Evolutionary conservation across 2,888 invertebrate genomes (phyloP).

Genomic region (Drosophila birchii): DNA sequence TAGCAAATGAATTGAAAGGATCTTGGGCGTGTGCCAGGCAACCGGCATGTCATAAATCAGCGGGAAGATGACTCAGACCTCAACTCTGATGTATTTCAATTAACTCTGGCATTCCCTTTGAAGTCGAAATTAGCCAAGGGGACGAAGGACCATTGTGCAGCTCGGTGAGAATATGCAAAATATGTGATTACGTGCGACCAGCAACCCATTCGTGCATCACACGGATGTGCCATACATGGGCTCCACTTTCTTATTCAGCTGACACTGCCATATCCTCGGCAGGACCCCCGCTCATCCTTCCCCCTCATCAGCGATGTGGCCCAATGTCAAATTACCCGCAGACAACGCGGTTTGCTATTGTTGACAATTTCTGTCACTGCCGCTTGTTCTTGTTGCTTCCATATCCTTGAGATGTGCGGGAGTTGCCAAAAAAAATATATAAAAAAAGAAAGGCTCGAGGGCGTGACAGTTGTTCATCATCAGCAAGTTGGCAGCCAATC

Average conservation of each 20-base stretch:
- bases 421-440: conserved; percentile 35
- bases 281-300: background rate
- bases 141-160: background rate
- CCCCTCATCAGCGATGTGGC: conserved; percentile 19
- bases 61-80: background rate
- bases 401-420: conserved; percentile 31
- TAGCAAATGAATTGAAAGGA: conserved; percentile 61
- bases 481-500: conserved; percentile 43
- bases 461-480: conserved; percentile 61
- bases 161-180: conserved; percentile 38
- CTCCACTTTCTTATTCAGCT: conserved; percentile 4
- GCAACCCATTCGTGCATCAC: conserved; percentile 67
- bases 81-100: conserved; percentile 25
- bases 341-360: conserved; percentile 66
- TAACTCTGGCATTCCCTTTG: conserved; percentile 38
- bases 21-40: conserved; percentile 34
- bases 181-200: conserved; percentile 59
- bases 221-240: conserved; percentile 17
- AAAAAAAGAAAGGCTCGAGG: conserved; percentile 26
- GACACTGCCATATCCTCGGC: conserved; percentile 13
- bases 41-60: conserved; percentile 45
- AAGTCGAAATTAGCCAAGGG: conserved; percentile 37
- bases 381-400: conserved; percentile 15
- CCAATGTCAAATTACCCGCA: conserved; percentile 71
- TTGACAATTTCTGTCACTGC: conserved; percentile 67